Conservation (phyloP, 2,797 vertebrate genomes). For the Falco naumanni region DNA sequence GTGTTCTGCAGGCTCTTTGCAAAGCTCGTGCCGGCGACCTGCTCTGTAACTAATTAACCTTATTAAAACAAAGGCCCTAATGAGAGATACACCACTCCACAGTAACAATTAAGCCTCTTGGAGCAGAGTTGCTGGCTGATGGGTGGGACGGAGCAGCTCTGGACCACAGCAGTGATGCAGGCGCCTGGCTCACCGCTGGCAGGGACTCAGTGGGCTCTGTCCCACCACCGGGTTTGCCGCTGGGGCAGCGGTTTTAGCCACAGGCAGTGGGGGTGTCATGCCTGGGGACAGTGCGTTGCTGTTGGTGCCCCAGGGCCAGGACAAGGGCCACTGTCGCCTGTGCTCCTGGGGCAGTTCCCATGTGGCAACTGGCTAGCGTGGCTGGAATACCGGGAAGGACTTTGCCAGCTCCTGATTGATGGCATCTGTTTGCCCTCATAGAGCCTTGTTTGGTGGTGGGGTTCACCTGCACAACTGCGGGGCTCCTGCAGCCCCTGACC, state of each 20-base stretch:
- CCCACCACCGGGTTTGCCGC: not conserved
- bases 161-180: not conserved
- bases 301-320: not conserved
- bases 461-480: fast-evolving
- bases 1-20: not conserved
- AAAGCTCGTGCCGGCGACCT: not conserved
- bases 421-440: fast-evolving
- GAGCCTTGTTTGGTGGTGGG: not conserved
- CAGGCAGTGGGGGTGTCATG: not conserved
- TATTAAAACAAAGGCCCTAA: not conserved
- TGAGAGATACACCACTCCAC: fast-evolving
- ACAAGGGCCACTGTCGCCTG: not conserved
- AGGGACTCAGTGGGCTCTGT: not conserved
- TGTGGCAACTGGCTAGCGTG: not conserved
- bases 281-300: not conserved
- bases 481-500: not conserved
- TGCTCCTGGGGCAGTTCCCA: not conserved
- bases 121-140: not conserved
- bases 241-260: not conserved
- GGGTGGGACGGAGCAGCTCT: not conserved
- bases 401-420: not conserved
- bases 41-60: not conserved
- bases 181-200: not conserved
- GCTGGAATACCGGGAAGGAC: not conserved
- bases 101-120: no score